phyloP scores from a whole-genome alignment of 2,113 vertebrate species.

The Pogona vitticeps region DNA sequence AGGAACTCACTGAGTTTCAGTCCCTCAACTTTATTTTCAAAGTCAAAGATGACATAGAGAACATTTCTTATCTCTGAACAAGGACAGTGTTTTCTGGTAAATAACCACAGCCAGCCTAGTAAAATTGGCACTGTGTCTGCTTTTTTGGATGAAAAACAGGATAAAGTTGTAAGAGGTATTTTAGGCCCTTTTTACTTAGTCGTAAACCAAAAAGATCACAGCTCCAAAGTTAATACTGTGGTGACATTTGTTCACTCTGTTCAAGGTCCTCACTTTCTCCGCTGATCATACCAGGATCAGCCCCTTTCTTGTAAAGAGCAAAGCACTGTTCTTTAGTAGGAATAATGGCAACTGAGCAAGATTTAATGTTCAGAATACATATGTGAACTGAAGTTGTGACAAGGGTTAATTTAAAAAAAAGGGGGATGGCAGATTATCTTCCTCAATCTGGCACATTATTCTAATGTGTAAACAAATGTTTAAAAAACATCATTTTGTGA shows the following conservation, averaged over 20 bases:
- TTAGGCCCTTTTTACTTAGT: background rate
- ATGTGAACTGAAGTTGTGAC: background rate
- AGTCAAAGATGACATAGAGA: background rate
- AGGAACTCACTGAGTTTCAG: background rate
- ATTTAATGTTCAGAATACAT: background rate
- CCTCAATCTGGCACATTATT: too few species aligned
- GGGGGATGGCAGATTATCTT: too few species aligned
- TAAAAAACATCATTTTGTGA: too few species aligned
- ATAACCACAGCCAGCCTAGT: background rate
- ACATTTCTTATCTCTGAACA: background rate
- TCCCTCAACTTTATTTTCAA: background rate
- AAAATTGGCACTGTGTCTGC: background rate
- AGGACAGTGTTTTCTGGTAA: background rate
- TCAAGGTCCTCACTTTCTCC: background rate
- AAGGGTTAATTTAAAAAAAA: too few species aligned
- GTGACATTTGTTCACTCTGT: background rate
- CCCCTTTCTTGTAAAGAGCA: background rate
- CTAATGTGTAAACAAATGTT: too few species aligned
- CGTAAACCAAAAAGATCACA: background rate
- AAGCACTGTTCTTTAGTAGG: background rate
- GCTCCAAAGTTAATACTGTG: background rate
- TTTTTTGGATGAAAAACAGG: background rate
- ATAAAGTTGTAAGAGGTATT: background rate
- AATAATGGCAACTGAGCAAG: background rate
- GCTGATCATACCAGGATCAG: background rate